Evolutionary conservation across 2,113 vertebrate species (phyloP).

Genomic region (Melanerpes aurifrons): DNA sequence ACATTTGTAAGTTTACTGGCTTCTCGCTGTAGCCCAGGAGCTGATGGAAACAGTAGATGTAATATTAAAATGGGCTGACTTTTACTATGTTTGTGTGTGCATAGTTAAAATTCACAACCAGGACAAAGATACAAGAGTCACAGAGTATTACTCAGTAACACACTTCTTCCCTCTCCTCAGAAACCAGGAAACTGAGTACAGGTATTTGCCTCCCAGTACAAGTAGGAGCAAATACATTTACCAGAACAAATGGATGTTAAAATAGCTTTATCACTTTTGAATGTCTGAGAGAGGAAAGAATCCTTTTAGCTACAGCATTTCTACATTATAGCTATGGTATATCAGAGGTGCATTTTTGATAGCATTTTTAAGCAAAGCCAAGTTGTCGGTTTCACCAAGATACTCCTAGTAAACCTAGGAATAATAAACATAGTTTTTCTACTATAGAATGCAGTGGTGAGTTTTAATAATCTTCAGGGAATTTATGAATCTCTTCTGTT

Average conservation of each 20-base stretch:
- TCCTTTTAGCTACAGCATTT: neutral
- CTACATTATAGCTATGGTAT: neutral
- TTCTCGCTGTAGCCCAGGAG: constrained; percentile 96
- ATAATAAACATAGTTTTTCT: neutral
- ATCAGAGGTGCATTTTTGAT: neutral
- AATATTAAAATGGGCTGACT: neutral
- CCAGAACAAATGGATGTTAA: neutral
- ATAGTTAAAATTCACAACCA: neutral
- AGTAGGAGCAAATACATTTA: neutral
- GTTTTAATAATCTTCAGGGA: neutral
- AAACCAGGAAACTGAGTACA: neutral
- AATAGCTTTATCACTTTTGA: neutral
- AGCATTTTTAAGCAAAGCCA: neutral
- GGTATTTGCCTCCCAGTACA: neutral
- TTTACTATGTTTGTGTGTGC: neutral
- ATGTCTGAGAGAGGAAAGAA: neutral
- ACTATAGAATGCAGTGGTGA: neutral
- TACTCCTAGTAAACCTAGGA: neutral
- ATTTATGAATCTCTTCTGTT: neutral
- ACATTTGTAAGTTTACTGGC: constrained; percentile 96
- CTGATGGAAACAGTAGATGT: constrained; percentile 71
- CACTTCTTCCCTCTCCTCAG: neutral
- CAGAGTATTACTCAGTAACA: neutral
- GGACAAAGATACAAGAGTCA: neutral
- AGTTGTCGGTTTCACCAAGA: neutral